Evolutionary conservation across 2,797 vertebrate genomes (phyloP).

Genomic region (Rousettus madagascariensis): DNA sequence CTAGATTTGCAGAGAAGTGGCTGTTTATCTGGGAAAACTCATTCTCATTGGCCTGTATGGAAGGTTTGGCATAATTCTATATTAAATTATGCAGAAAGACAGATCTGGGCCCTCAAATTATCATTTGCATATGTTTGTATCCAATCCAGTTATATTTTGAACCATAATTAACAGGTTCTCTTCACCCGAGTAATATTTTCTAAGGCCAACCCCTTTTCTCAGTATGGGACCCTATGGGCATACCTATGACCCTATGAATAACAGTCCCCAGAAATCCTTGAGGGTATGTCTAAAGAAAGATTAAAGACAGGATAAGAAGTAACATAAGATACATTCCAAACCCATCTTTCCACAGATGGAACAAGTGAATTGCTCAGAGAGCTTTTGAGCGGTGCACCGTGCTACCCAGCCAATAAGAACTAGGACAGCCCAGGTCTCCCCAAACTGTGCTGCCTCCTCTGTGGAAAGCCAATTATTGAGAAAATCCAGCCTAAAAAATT

Average conservation of each 20-base stretch:
- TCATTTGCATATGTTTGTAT: neutral
- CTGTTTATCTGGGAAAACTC: neutral
- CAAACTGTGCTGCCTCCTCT: neutral
- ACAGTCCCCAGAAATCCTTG: neutral
- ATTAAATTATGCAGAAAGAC: neutral
- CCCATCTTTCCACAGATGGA: neutral
- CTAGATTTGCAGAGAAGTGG: neutral
- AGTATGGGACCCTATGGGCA: neutral
- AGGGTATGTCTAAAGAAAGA: neutral
- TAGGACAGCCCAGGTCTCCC: neutral
- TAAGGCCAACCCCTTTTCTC: neutral
- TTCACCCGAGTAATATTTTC: neutral
- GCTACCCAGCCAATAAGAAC: neutral
- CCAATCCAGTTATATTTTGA: neutral
- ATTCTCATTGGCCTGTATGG: neutral
- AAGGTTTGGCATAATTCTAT: neutral
- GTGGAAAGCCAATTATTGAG: neutral
- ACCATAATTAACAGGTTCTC: neutral
- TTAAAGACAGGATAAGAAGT: neutral
- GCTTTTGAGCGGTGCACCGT: neutral
- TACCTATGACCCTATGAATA: neutral
- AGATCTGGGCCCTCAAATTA: neutral
- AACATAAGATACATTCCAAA: neutral
- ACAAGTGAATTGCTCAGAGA: neutral
- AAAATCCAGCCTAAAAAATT: neutral